Evolutionary conservation across 2,888 invertebrate genomes (phyloP).

Genomic region (Drosophila nigricruria): DNA sequence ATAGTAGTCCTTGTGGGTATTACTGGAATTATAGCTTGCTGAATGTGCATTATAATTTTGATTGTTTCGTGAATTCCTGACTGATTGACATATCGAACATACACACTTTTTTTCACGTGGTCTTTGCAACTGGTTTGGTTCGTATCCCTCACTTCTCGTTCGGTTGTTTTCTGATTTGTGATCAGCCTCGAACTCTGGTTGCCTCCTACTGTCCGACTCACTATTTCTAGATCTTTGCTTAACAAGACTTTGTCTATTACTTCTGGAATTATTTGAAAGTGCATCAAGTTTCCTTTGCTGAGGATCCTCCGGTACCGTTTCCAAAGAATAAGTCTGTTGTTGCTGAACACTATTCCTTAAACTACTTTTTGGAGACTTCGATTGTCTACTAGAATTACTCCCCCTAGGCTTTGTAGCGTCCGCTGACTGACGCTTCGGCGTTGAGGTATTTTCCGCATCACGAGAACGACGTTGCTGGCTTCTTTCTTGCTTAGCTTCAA

Average conservation of each 20-base stretch:
- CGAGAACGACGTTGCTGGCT: background rate
- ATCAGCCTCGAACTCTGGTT: background rate
- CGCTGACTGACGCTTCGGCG: background rate
- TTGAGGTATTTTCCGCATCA: background rate
- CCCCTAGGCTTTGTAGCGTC: background rate
- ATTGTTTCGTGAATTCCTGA: background rate
- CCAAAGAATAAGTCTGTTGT: background rate
- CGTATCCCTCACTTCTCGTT: background rate
- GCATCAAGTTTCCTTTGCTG: background rate
- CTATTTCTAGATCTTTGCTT: background rate
- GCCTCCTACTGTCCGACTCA: background rate
- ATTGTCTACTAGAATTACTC: background rate
- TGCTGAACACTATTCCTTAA: background rate
- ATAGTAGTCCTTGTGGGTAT: background rate
- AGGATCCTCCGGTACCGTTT: background rate
- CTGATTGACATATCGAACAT: background rate
- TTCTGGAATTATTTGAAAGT: background rate
- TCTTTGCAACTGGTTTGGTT: too few species aligned
- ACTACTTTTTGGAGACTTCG: background rate
- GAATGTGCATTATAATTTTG: background rate
- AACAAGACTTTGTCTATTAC: background rate
- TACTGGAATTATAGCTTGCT: background rate
- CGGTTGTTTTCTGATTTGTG: too few species aligned
- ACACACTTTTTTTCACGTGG: background rate
- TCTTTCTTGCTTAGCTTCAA: background rate